These are phyloP conservation scores for Silurus lanzhouensis DNA, from an alignment of 2,797 vertebrate species.

Conservation along the genomic window DNA sequence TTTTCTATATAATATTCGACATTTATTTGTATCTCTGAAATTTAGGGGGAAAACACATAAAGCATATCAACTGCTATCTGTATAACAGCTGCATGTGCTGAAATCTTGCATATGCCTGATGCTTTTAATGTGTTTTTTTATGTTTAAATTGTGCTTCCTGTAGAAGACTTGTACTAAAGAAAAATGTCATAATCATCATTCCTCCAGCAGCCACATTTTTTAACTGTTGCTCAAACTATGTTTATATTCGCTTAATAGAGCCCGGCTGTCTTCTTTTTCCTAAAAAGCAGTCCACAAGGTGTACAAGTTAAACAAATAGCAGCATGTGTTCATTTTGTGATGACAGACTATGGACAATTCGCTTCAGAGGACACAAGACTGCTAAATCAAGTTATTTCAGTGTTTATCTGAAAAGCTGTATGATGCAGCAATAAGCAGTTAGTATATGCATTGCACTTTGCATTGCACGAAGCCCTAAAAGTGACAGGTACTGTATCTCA, in stretches of 20 bases:
- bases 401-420: neutral
- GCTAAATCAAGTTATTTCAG: neutral
- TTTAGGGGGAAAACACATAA: neutral
- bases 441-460: neutral
- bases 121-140: neutral
- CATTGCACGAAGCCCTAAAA: neutral
- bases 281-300: neutral
- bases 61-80: slow-evolving; percentile 8
- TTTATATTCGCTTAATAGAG: neutral
- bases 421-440: neutral
- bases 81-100: neutral
- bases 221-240: neutral
- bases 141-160: neutral
- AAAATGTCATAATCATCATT: neutral
- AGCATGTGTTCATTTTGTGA: neutral
- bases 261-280: neutral
- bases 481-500: neutral
- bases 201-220: neutral
- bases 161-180: neutral
- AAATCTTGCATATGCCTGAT: neutral
- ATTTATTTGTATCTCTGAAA: neutral
- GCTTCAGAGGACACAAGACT: neutral
- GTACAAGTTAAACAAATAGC: neutral
- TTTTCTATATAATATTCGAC: neutral
- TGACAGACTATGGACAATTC: neutral